Evolutionary conservation across 2,113 vertebrate species (phyloP).

Genomic region (Sula dactylatra): DNA sequence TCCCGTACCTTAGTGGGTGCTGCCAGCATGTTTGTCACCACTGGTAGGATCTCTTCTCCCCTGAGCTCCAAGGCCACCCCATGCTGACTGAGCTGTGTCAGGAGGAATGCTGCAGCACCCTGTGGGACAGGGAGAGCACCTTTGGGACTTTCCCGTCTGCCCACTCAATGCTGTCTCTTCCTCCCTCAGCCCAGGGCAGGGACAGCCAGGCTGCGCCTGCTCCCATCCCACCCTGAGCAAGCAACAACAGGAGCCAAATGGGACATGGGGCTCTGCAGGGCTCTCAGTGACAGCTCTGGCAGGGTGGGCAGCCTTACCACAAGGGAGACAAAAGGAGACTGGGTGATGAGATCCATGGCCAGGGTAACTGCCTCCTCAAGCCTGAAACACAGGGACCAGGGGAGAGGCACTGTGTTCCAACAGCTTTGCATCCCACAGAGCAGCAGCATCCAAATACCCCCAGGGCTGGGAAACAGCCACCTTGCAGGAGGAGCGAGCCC

Average conservation of each 20-base stretch:
- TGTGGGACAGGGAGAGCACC: not conserved
- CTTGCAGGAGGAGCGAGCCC: not conserved
- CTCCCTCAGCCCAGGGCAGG: not conserved
- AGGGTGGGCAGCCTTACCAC: constrained; percentile 58
- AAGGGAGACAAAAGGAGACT: constrained; percentile 44
- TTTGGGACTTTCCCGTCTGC: not conserved
- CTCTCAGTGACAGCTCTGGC: not conserved
- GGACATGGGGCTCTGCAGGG: not conserved
- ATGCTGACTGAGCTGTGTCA: constrained; percentile 65
- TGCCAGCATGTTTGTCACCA: constrained; percentile 1
- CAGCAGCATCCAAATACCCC: not conserved
- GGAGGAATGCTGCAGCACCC: constrained; percentile 72
- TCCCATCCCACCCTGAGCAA: not conserved
- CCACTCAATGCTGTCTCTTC: not conserved
- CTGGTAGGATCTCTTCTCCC: constrained; percentile 50
- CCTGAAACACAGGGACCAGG: constrained; percentile 48
- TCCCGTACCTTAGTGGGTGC: constrained; percentile 67
- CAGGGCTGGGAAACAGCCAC: not conserved
- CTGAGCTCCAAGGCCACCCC: constrained; percentile 53
- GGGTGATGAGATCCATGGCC: constrained; percentile 52
- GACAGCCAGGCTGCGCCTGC: not conserved
- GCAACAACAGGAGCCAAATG: not conserved
- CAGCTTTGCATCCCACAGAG: not conserved
- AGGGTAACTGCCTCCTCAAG: constrained; percentile 52
- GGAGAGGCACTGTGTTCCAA: not conserved